Percentiles rank a stretch among this genome's conserved stretches.
Evolutionary conservation across 2,797 vertebrate species (phyloP).

Genomic region (Pteropus rufus): DNA sequence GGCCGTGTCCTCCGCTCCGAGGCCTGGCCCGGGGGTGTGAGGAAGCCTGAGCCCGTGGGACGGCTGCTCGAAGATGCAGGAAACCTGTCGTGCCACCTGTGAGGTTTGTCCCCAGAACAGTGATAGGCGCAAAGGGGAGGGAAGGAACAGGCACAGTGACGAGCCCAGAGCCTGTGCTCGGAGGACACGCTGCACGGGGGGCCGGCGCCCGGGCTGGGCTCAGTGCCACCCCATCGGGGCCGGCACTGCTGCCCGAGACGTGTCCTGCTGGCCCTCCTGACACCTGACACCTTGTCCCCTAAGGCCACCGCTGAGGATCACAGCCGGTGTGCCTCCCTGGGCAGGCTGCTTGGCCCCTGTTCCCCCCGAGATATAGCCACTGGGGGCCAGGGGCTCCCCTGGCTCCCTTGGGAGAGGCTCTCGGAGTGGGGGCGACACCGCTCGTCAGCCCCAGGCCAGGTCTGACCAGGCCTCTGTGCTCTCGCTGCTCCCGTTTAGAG

Average conservation of each 20-base stretch:
- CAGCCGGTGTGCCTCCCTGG: neutral
- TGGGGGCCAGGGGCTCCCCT: neutral
- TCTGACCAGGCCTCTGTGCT: too few species aligned
- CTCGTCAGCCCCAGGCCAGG: neutral
- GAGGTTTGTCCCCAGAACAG: too few species aligned
- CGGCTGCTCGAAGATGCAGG: neutral
- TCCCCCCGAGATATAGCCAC: neutral
- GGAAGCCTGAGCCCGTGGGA: neutral
- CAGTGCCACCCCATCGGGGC: neutral
- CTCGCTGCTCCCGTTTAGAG: rapidly evolving
- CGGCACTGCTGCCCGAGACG: rapidly evolving
- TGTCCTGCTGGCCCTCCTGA: neutral
- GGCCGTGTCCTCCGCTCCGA: neutral
- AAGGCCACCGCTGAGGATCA: neutral
- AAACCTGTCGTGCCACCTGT: rapidly evolving
- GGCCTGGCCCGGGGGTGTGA: rapidly evolving
- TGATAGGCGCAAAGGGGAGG: neutral
- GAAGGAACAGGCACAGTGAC: too few species aligned
- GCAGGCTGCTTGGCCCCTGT: neutral
- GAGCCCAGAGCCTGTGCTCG: neutral
- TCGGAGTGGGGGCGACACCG: neutral
- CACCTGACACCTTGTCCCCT: neutral
- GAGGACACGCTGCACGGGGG: rapidly evolving
- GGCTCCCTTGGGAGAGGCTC: neutral
- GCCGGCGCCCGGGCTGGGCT: too few species aligned